Conservation (phyloP, 2,888 invertebrate genomes). For the Lycophotia porphyrea region DNA sequence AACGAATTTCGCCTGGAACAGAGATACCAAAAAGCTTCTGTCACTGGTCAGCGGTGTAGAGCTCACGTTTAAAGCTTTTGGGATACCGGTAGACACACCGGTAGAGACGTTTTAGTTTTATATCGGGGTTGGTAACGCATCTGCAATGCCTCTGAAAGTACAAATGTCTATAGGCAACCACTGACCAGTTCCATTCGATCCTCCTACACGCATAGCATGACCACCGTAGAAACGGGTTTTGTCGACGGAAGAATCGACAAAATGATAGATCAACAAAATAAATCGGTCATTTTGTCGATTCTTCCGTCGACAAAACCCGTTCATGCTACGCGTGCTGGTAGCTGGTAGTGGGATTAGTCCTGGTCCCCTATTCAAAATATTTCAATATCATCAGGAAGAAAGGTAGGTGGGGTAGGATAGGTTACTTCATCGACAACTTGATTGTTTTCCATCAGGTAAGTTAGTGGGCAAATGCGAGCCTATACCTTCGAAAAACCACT, state of each 20-base stretch:
- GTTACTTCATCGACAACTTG: background rate
- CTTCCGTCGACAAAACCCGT: no score
- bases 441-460: constrained; percentile 2
- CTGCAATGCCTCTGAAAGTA: no score
- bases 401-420: background rate
- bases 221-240: no score
- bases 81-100: background rate
- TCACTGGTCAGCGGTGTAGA: background rate
- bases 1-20: background rate
- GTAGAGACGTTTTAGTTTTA: no score
- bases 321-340: no score
- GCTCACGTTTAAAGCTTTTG: background rate
- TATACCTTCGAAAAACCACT: background rate
- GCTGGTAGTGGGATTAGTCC: background rate
- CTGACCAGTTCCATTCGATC: background rate
- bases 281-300: no score
- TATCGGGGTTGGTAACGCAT: background rate
- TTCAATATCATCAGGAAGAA: background rate
- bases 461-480: background rate
- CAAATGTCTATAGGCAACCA: no score
- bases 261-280: no score
- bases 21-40: background rate
- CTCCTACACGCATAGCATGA: no score
- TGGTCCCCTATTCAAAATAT: background rate
- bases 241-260: no score